Conservation (phyloP, 2,888 invertebrate genomes). For the Nomada goodeniana region DNA sequence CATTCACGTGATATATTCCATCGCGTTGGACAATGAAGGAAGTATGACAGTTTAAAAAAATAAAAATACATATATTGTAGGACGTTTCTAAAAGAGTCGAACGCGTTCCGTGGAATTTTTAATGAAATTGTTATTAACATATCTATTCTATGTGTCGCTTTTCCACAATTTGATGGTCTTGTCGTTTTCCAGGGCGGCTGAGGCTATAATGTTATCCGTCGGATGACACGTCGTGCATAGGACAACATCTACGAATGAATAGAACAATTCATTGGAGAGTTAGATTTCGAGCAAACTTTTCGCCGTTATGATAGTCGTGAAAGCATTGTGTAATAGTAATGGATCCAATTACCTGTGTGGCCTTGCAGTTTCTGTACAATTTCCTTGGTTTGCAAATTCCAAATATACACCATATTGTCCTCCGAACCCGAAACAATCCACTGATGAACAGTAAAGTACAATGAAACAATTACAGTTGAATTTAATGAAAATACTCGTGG, state of each 20-base stretch:
- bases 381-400: slow-evolving; percentile 99
- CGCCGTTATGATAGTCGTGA: not conserved
- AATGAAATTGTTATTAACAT: slow-evolving; percentile 2
- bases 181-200: slow-evolving; percentile 99
- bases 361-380: slow-evolving; percentile 99
- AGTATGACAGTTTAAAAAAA: slow-evolving; percentile 4
- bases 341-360: slow-evolving; percentile 91
- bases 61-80: not conserved
- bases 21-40: not conserved
- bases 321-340: not conserved
- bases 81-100: slow-evolving; percentile 12
- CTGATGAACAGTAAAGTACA: slow-evolving; percentile 83
- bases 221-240: slow-evolving; percentile 99
- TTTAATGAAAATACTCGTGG: not conserved
- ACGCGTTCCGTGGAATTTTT: not conserved
- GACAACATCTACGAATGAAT: slow-evolving; percentile 89
- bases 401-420: slow-evolving; percentile 99
- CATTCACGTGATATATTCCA: not conserved
- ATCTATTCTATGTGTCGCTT: slow-evolving; percentile 92
- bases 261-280: slow-evolving; percentile 3
- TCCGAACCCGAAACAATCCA: slow-evolving; percentile 99
- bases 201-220: slow-evolving; percentile 99
- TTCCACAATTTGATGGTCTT: slow-evolving; percentile 99
- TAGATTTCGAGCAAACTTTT: not conserved
- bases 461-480: not conserved